phyloP scores from a whole-genome alignment of 2,888 invertebrate species.

The Vesta saturnalis region DNA sequence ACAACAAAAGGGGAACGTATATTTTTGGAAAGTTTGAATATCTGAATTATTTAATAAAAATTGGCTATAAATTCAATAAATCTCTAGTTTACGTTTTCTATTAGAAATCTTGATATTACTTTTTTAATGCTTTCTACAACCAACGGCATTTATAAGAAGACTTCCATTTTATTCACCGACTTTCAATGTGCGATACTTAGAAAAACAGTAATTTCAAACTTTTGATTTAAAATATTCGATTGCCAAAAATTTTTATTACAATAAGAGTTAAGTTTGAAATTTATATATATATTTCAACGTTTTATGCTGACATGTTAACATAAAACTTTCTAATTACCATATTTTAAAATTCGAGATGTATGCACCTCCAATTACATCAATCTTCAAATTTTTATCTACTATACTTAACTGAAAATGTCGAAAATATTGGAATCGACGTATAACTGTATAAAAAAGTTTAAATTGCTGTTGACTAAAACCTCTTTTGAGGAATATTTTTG shows the following conservation, averaged over 20 bases:
- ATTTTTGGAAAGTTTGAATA: slow-evolving; percentile 9
- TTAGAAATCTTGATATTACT: slow-evolving; percentile 16
- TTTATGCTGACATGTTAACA: slow-evolving; percentile 8
- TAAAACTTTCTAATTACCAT: slow-evolving; percentile 6
- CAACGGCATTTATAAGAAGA: slow-evolving; percentile 13
- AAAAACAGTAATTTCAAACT: slow-evolving; percentile 3
- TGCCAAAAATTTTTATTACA: neutral
- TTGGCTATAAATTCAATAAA: slow-evolving; percentile 9
- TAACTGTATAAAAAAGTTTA: no score
- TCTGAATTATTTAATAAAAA: slow-evolving; percentile 12
- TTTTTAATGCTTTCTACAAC: slow-evolving; percentile 17
- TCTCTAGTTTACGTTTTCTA: slow-evolving; percentile 11
- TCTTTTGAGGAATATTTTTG: no score
- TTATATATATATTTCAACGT: neutral
- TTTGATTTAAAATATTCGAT: neutral
- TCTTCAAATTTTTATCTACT: neutral
- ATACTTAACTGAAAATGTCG: no score
- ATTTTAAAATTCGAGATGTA: slow-evolving; percentile 7
- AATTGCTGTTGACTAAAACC: no score
- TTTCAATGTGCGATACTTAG: neutral
- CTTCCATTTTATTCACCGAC: slow-evolving; percentile 4
- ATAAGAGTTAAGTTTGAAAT: slow-evolving; percentile 4
- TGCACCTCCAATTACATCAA: neutral
- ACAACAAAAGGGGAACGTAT: slow-evolving; percentile 9
- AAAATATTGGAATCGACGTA: no score